A percentile compares a stretch with the other conserved stretches of the same genome.
Evolutionary conservation across 2,888 invertebrate genomes (phyloP).

Genomic region (Bellardia pandia): DNA sequence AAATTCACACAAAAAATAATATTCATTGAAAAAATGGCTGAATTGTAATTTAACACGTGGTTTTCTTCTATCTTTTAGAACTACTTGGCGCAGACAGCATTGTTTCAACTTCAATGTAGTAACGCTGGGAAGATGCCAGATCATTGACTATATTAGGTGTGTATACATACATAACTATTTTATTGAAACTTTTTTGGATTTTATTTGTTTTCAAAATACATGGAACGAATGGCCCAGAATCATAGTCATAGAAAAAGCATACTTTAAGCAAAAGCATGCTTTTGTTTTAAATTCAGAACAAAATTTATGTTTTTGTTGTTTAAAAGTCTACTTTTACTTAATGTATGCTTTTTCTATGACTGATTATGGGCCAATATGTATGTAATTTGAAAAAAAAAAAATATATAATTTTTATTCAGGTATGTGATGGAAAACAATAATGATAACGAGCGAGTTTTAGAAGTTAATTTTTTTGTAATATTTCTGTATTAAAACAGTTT

Average conservation of each 20-base stretch:
- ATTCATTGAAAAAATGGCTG: neutral
- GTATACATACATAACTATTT: neutral
- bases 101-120: neutral
- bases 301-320: too few species aligned
- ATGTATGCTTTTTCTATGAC: too few species aligned
- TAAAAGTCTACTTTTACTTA: too few species aligned
- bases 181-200: neutral
- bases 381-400: neutral
- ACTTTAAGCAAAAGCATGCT: too few species aligned
- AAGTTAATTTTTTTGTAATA: too few species aligned
- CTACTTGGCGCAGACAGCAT: neutral
- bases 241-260: too few species aligned
- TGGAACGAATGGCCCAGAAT: too few species aligned
- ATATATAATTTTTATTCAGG: conserved; percentile 29
- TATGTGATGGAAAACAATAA: too few species aligned
- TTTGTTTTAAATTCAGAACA: too few species aligned
- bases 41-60: conserved; percentile 28
- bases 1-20: neutral
- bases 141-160: neutral
- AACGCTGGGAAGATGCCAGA: neutral
- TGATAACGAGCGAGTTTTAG: too few species aligned
- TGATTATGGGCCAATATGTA: too few species aligned
- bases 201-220: neutral
- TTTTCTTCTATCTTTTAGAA: conserved; percentile 20
- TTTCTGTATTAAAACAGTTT: too few species aligned